A percentile compares a stretch with the other conserved stretches of the same genome.
These are phyloP conservation scores for Oscheius sp. DNA, from an alignment of 1,140 invertebrate species.

Conservation along the genomic window DNA sequence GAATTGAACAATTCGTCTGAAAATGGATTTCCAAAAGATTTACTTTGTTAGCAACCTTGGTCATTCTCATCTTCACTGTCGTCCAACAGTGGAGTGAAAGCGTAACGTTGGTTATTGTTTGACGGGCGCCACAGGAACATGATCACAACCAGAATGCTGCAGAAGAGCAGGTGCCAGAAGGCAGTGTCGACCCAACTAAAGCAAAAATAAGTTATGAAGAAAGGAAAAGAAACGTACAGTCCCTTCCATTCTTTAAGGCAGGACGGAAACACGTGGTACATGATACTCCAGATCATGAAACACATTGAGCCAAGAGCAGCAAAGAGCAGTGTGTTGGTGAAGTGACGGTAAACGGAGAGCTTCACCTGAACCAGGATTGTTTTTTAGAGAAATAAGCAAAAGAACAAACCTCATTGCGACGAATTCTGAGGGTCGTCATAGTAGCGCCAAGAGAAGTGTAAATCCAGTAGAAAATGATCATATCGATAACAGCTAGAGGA, in stretches of 20 bases:
- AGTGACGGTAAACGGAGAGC: conserved; percentile 82
- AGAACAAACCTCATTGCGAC: conserved; percentile 64
- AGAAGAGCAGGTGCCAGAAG: conserved; percentile 89
- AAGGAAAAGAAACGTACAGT: conserved; percentile 63
- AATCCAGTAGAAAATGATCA: conserved; percentile 62
- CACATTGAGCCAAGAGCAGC: conserved; percentile 79
- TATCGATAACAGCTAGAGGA: conserved; percentile 55
- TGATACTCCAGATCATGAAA: conserved; percentile 87
- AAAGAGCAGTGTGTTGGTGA: conserved; percentile 87
- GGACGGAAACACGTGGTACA: conserved; percentile 67
- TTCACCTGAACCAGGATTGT: conserved; percentile 75
- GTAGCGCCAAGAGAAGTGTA: conserved; percentile 78
- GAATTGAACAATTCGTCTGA: conserved; percentile 51
- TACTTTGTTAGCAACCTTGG: conserved; percentile 31
- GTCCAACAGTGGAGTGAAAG: conserved; percentile 85
- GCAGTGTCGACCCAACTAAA: conserved; percentile 80
- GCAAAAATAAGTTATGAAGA: conserved; percentile 20
- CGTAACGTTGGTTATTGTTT: conserved; percentile 88
- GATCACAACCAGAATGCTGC: conserved; percentile 79
- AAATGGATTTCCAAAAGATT: conserved; percentile 1
- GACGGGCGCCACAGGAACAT: conserved; percentile 91
- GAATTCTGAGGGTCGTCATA: conserved; percentile 77
- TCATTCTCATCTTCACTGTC: conserved; percentile 71
- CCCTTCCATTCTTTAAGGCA: conserved; percentile 78
- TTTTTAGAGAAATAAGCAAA: background rate